phyloP scores from a whole-genome alignment of 1,140 invertebrate species.

The Tetramorium parvispinum region DNA sequence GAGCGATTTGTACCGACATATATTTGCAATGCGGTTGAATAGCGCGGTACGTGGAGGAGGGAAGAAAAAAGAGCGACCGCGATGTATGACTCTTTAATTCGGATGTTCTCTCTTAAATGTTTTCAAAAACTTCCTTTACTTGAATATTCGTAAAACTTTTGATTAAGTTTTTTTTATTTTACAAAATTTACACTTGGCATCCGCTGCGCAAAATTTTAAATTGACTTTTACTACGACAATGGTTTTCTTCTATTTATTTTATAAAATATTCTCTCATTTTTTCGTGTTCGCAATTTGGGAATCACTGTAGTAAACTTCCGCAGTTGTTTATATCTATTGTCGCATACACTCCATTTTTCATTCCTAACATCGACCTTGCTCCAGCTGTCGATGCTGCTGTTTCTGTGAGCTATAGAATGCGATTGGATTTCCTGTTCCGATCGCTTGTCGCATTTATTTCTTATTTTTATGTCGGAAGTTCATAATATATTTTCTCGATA shows the following conservation, averaged over 20 bases:
- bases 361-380: neutral
- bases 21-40: neutral
- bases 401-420: neutral
- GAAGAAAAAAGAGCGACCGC: neutral
- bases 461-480: slow-evolving; percentile 2
- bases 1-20: slow-evolving; percentile 2
- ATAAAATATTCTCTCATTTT: neutral
- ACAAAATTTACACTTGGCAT: neutral
- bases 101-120: neutral
- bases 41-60: neutral
- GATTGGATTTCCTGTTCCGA: neutral
- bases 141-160: neutral
- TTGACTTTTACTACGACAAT: neutral
- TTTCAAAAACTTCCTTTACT: neutral
- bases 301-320: neutral
- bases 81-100: neutral
- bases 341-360: neutral
- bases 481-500: slow-evolving; percentile 5
- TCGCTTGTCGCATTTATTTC: slow-evolving; percentile 12
- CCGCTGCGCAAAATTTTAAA: neutral
- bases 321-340: neutral
- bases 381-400: neutral
- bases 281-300: neutral
- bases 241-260: neutral
- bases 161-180: neutral